A percentile compares a stretch with the other conserved stretches of the same genome.
Conservation (phyloP, 2,888 invertebrate genomes). For the Tipula unca region DNA sequence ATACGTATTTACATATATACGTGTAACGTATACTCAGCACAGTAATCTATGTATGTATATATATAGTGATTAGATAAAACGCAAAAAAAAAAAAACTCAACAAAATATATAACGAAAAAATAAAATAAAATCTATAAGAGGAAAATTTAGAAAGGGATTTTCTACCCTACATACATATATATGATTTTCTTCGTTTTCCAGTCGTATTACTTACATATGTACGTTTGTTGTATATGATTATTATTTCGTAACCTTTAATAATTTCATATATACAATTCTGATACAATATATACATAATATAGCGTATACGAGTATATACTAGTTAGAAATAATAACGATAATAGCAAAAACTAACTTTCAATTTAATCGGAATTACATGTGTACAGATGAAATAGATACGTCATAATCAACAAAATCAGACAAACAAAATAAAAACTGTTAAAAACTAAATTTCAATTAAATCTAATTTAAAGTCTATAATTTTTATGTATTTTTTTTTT, state of each 20-base stretch:
- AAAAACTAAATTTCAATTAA: background rate
- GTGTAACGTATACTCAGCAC: background rate
- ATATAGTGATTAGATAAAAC: background rate
- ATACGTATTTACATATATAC: background rate
- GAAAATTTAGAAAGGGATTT: slow-evolving; percentile 8
- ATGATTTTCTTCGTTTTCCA: background rate
- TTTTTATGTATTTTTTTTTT: background rate
- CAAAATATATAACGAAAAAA: background rate
- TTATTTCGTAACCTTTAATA: background rate
- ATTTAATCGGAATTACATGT: background rate
- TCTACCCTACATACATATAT: background rate
- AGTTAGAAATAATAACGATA: background rate
- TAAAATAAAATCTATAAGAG: background rate
- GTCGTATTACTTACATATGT: background rate
- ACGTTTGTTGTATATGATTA: background rate
- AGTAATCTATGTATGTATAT: background rate
- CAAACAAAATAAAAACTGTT: background rate
- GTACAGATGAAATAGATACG: background rate
- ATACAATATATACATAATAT: background rate
- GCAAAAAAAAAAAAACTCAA: background rate
- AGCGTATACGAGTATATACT: too few relatives aligned
- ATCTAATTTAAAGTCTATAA: slow-evolving; percentile 8
- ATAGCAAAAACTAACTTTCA: background rate
- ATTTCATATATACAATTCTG: background rate
- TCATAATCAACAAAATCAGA: background rate